Evolutionary conservation across 23 tunicate species (phyloP), one percentile per base, ranked within the genome.

Genomic region (Trididemnum miniatum): DNA sequence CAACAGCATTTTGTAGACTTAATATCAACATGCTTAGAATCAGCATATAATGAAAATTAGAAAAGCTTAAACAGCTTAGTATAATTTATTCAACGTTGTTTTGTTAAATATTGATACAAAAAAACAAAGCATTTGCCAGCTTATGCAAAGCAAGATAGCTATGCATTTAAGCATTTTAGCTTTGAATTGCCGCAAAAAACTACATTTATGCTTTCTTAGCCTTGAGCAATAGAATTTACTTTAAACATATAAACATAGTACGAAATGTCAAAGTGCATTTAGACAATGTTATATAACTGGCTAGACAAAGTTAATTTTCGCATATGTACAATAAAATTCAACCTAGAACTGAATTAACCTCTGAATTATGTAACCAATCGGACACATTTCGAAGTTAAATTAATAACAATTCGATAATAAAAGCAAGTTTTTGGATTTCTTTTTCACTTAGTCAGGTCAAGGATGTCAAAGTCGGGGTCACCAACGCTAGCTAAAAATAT

Each of bases 371-470:
- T 3, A 67, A 62, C 29, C 67, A 5, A 3, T 18, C 26, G 15
- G 5, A 62, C 15, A 18, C 67, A 12, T 62, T 62, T n/a, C 26
- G 25, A 18, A 18, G 67, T 12, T 18, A 62, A n/a, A 7, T 9
- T 15, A 7, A 7, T 44, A 44, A 44, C 15, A 44, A 62, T 62
- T 12, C 67, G n/a, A 62, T 24, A 62, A 49, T 49, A 9, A 9
- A 67, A 67, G 32, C 20, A 30, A 30, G 75, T 67, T 67, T 67
- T 67, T 67, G 7, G 75, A 67, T 67, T 67, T 67, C 75, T 67
- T 31, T 31, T 67, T 67, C 32, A 30, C 26, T 4, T 12, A 4
- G 37, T 67, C 37, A 67, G n/a, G 37, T 12, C 7, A 9, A 31
- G 37, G 5, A 3, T 4, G 26, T 22, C 26, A 26, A 22, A 18